phyloP scores from a whole-genome alignment of 2,113 vertebrate genomes.

The Caracal caracal region DNA sequence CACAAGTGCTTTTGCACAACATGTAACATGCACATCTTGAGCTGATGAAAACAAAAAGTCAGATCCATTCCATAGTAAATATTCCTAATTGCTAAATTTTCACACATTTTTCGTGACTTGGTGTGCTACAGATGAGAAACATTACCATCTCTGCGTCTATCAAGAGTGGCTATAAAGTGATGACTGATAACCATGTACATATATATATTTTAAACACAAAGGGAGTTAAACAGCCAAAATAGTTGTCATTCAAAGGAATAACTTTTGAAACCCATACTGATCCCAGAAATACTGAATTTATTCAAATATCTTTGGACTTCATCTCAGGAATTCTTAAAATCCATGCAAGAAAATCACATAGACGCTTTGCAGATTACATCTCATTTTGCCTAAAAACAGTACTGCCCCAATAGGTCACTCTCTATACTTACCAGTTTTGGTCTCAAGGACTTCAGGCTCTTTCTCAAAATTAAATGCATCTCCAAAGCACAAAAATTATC shows the following conservation, averaged over 20 bases:
- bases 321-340: slow-evolving; percentile 44
- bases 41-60: slow-evolving; percentile 43
- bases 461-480: slow-evolving; percentile 51
- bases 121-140: slow-evolving; percentile 18
- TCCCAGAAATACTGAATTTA: slow-evolving; percentile 51
- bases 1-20: not conserved
- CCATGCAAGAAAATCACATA: not conserved
- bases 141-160: not conserved
- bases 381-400: slow-evolving; percentile 20
- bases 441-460: not conserved
- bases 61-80: not conserved
- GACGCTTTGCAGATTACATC: slow-evolving; percentile 23
- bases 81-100: slow-evolving; percentile 26
- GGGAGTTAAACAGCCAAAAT: not conserved
- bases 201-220: not conserved
- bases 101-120: slow-evolving; percentile 20
- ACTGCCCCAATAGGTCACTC: not conserved
- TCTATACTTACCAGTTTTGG: not conserved
- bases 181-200: not conserved
- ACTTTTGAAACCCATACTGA: slow-evolving; percentile 26
- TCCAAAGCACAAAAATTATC: slow-evolving; percentile 9
- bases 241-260: slow-evolving; percentile 20
- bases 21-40: not conserved
- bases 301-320: slow-evolving; percentile 30
- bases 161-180: not conserved